Evolutionary conservation across 2,888 invertebrate species (phyloP).

Genomic region (Spicauda simplicius): DNA sequence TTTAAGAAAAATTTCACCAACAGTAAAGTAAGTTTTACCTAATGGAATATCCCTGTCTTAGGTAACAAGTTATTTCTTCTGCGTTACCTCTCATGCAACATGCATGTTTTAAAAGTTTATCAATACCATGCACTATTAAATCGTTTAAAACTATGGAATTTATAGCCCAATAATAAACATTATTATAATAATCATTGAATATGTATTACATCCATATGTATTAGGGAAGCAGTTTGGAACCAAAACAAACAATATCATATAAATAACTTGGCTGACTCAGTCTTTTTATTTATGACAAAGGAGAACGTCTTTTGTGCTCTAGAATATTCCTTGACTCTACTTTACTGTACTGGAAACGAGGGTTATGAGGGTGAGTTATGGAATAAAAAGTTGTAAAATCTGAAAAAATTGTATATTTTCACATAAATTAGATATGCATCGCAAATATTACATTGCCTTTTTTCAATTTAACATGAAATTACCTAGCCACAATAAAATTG

Average conservation of each 20-base stretch:
- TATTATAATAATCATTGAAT: background rate
- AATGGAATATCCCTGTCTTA: background rate
- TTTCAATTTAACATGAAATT: conserved; percentile 9
- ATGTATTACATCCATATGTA: conserved; percentile 3
- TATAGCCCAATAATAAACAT: background rate
- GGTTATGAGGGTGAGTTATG: conserved; percentile 39
- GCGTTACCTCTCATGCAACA: conserved; percentile 29
- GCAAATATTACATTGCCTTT: conserved; percentile 16
- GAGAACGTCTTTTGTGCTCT: conserved; percentile 54
- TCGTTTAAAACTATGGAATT: background rate
- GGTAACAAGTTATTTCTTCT: conserved; percentile 41
- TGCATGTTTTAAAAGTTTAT: background rate
- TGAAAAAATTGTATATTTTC: conserved; percentile 40
- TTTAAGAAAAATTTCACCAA: too few relatives aligned
- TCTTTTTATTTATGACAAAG: conserved; percentile 32
- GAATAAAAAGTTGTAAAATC: conserved; percentile 45
- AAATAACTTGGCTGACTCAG: conserved; percentile 11
- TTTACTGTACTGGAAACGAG: conserved; percentile 20
- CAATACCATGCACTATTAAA: background rate
- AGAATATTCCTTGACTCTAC: conserved; percentile 63
- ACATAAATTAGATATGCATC: conserved; percentile 24
- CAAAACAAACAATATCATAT: conserved; percentile 21
- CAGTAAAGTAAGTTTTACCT: too few relatives aligned
- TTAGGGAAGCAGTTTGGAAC: background rate
- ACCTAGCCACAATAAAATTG: conserved; percentile 22